A percentile compares a stretch with the other conserved stretches of the same genome.
Evolutionary conservation across 2,888 invertebrate genomes (phyloP).

Genomic region (Nowickia ferox): DNA sequence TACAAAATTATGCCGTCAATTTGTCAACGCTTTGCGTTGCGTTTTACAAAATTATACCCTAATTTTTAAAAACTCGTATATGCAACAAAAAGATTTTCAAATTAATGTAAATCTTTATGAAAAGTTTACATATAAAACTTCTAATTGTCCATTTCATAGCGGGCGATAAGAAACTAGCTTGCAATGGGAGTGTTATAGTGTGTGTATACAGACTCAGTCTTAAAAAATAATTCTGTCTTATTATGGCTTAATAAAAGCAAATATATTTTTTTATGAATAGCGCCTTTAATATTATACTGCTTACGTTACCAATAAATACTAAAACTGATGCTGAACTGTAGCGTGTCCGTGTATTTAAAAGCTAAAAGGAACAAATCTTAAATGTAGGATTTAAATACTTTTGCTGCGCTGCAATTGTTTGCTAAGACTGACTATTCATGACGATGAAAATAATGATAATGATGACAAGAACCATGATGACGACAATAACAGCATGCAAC

Average conservation of each 20-base stretch:
- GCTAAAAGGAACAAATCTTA: conserved; percentile 12
- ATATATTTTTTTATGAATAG: too few species aligned
- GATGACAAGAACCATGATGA: conserved; percentile 16
- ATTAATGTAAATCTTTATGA: too few species aligned
- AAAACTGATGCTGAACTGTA: neutral
- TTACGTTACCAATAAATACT: neutral
- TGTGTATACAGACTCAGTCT: too few species aligned
- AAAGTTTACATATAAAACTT: neutral
- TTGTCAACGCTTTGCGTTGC: too few species aligned
- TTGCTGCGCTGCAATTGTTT: conserved; percentile 55
- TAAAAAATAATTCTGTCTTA: too few species aligned
- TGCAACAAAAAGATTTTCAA: too few species aligned
- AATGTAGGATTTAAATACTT: conserved; percentile 50
- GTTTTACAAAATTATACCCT: too few species aligned
- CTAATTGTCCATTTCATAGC: neutral
- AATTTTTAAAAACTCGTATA: too few species aligned
- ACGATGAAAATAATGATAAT: conserved; percentile 47
- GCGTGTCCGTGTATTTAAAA: conserved; percentile 1
- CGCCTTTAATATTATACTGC: neutral
- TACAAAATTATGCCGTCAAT: too few species aligned
- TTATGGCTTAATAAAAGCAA: too few species aligned
- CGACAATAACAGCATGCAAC: conserved; percentile 3
- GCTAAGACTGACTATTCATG: conserved; percentile 55
- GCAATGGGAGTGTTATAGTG: too few species aligned
- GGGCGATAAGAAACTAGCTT: neutral